These are phyloP conservation scores for Tromatobia lineatoria DNA, from an alignment of 2,888 invertebrate species.

Conservation along the genomic window DNA sequence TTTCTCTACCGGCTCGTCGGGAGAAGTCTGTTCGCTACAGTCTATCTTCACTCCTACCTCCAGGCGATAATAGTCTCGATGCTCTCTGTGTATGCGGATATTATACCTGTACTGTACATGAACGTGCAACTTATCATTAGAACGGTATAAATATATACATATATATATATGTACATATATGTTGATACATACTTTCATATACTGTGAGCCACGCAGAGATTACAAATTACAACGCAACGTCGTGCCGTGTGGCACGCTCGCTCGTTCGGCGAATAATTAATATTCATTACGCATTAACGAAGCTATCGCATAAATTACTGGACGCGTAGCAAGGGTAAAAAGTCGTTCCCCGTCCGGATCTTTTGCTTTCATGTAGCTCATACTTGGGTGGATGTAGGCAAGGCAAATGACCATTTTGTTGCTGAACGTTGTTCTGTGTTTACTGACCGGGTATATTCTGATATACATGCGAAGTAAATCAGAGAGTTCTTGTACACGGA, in stretches of 20 bases:
- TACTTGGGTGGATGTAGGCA: slow-evolving; percentile 67
- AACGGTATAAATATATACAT: neutral
- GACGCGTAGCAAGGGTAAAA: slow-evolving; percentile 68
- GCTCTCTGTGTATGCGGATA: slow-evolving; percentile 4
- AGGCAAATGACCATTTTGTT: slow-evolving; percentile 40
- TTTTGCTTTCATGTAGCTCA: neutral
- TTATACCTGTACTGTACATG: slow-evolving; percentile 8
- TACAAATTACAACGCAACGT: slow-evolving; percentile 82
- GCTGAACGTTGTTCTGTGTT: neutral
- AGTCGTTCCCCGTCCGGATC: slow-evolving; percentile 36
- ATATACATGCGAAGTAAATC: too few relatives aligned
- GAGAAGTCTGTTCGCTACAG: slow-evolving; percentile 34
- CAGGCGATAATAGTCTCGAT: slow-evolving; percentile 40
- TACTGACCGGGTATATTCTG: neutral
- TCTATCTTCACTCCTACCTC: slow-evolving; percentile 41
- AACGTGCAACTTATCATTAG: slow-evolving; percentile 8
- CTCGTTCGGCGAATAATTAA: slow-evolving; percentile 83
- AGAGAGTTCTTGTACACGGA: too few relatives aligned
- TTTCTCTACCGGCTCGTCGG: slow-evolving; percentile 23
- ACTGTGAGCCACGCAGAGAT: slow-evolving; percentile 74
- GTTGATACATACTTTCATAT: neutral
- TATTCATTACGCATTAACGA: slow-evolving; percentile 85
- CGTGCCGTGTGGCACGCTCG: slow-evolving; percentile 70
- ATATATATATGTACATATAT: neutral
- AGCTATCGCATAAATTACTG: slow-evolving; percentile 83